Conservation (phyloP, 2,113 vertebrate genomes). For the Sigmodon hispidus region DNA sequence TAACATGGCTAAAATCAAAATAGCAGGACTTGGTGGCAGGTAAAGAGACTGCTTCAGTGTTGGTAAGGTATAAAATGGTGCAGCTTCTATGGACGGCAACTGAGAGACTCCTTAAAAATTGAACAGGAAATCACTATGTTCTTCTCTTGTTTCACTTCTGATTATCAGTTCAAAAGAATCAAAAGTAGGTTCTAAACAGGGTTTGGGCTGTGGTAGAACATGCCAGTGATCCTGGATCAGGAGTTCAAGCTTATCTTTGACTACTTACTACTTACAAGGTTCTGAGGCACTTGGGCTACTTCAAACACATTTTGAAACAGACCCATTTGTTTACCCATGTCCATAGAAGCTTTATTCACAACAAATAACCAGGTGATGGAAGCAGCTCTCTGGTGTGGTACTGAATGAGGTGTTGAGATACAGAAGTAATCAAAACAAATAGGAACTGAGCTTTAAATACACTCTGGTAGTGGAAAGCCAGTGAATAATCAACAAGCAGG, state of each 20-base stretch:
- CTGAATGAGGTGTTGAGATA: background rate
- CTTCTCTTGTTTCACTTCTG: background rate
- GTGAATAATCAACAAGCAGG: background rate
- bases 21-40: background rate
- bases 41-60: background rate
- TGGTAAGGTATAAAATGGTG: background rate
- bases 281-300: background rate
- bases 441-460: background rate
- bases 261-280: background rate
- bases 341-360: background rate
- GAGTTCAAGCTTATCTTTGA: background rate
- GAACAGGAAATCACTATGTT: background rate
- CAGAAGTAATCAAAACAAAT: background rate
- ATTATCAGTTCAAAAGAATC: background rate
- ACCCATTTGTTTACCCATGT: background rate
- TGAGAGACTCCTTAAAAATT: background rate
- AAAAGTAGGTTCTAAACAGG: background rate
- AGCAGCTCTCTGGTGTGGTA: background rate
- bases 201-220: background rate
- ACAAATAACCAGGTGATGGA: background rate
- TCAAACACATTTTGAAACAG: background rate
- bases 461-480: background rate
- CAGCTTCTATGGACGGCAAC: background rate
- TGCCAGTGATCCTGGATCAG: background rate
- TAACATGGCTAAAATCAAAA: background rate